Evolutionary conservation across 1,140 invertebrate genomes (phyloP).

Genomic region (Lutraria rhynchaena): DNA sequence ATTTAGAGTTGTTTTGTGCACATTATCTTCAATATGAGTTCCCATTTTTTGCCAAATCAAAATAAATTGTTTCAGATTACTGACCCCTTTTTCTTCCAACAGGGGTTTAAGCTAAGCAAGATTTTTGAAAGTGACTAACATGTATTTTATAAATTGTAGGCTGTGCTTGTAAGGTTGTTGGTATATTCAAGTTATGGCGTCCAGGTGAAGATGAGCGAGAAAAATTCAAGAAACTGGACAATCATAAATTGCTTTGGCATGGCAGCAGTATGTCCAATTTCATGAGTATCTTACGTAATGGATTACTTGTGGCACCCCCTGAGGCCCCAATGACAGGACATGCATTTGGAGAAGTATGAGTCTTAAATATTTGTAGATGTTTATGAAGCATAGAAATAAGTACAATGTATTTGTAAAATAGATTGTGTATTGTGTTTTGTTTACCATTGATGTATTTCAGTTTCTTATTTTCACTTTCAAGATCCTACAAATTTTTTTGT

Average conservation of each 20-base stretch:
- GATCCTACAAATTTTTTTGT: background rate
- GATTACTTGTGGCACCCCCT: conserved; percentile 80
- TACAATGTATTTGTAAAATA: background rate
- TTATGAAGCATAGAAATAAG: background rate
- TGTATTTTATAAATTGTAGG: too few species aligned
- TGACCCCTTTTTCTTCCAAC: too few species aligned
- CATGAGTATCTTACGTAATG: conserved; percentile 80
- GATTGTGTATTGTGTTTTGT: background rate
- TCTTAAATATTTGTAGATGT: too few species aligned
- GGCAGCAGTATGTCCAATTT: conserved; percentile 81
- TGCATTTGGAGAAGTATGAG: conserved; percentile 80
- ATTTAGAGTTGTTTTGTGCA: too few species aligned
- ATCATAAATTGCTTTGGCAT: conserved; percentile 82
- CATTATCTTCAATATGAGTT: too few species aligned
- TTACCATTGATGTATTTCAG: background rate
- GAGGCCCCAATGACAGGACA: conserved; percentile 76
- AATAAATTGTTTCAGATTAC: too few species aligned
- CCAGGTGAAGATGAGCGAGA: conserved; percentile 74
- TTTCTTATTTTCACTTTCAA: background rate
- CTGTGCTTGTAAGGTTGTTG: conserved; percentile 76
- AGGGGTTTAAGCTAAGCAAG: too few species aligned
- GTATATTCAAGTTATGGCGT: conserved; percentile 78
- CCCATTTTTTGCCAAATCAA: too few species aligned
- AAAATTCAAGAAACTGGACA: conserved; percentile 65
- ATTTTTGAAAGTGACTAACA: too few species aligned